Conservation (phyloP, 1,140 invertebrate genomes). For the Leptopilina clavipes region DNA sequence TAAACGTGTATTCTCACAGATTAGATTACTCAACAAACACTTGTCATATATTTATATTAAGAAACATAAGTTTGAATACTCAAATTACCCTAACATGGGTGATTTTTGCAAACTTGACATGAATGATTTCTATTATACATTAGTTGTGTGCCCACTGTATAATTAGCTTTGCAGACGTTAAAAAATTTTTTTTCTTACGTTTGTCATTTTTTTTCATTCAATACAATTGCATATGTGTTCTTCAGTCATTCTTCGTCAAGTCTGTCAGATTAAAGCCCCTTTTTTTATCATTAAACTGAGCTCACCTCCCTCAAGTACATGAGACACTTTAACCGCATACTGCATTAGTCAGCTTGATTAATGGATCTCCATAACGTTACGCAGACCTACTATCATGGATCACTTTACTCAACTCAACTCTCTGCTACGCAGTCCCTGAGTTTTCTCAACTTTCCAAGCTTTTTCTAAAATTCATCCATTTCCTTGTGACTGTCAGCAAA, state of each 20-base stretch:
- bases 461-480: conserved; percentile 29
- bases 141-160: no score
- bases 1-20: no score
- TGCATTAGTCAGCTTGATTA: conserved; percentile 30
- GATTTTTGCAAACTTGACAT: no score
- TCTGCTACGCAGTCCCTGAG: neutral
- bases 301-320: neutral
- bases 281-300: conserved; percentile 32
- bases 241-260: neutral
- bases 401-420: conserved; percentile 27
- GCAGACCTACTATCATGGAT: conserved; percentile 27
- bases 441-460: neutral
- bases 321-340: conserved; percentile 28
- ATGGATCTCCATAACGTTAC: conserved; percentile 31
- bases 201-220: neutral
- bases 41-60: no score
- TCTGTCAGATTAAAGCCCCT: neutral
- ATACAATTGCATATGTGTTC: conserved; percentile 16
- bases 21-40: no score
- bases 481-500: neutral
- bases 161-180: no score
- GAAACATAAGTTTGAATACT: no score
- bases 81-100: no score
- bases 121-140: no score
- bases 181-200: no score